Evolutionary conservation across 2,797 vertebrate species (phyloP).

Genomic region (Thamnophis elegans): DNA sequence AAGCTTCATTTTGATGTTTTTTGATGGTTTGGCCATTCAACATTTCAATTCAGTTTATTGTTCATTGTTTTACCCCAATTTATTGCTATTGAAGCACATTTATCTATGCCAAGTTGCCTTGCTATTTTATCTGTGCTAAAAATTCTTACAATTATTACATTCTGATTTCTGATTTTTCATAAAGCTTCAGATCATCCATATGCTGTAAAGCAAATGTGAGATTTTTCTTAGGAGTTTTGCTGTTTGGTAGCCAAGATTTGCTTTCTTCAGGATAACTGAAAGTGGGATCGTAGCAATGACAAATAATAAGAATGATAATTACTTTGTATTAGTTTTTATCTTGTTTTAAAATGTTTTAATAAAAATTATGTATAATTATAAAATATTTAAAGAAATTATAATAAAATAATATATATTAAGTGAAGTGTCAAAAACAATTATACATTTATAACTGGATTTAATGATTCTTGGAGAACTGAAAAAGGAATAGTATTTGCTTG

Average conservation of each 20-base stretch:
- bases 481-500: background rate
- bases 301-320: background rate
- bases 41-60: background rate
- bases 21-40: background rate
- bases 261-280: background rate
- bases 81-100: background rate
- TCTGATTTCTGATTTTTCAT: background rate
- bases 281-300: background rate
- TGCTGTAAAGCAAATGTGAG: background rate
- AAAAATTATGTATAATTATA: background rate
- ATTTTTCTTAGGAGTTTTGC: background rate
- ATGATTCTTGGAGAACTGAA: background rate
- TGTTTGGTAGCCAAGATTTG: background rate
- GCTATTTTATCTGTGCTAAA: background rate
- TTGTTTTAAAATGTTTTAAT: background rate
- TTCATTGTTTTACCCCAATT: background rate
- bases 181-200: background rate
- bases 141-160: background rate
- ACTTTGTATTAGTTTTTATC: background rate
- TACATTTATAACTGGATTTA: background rate
- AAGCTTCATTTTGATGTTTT: background rate
- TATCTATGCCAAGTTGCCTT: background rate
- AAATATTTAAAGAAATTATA: background rate
- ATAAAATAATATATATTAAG: background rate
- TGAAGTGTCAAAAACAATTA: background rate